phyloP scores from a whole-genome alignment of 64 coral and sea anemone species.

The Orbicella faveolata region DNA sequence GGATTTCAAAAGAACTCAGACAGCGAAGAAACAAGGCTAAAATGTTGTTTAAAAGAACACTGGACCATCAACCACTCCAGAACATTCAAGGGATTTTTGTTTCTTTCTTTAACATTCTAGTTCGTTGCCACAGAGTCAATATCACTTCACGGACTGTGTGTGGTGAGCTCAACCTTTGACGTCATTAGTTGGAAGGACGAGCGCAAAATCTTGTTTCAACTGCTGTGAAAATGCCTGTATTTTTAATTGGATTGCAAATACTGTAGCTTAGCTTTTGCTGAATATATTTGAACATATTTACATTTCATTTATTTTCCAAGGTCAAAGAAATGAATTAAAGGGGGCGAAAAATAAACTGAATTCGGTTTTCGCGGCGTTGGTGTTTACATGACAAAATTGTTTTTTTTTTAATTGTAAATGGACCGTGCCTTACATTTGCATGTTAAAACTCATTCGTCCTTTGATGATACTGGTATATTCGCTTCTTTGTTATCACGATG shows the following conservation, averaged over 20 bases:
- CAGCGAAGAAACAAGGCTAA: background rate
- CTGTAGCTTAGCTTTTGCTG: background rate
- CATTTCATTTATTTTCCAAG: background rate
- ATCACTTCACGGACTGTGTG: background rate
- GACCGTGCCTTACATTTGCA: background rate
- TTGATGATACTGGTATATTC: background rate
- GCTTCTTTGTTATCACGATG: background rate
- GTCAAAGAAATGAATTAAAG: background rate
- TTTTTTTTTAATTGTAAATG: background rate
- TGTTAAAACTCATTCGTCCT: background rate
- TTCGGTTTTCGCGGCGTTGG: no score
- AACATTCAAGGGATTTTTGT: slow-evolving; percentile 4
- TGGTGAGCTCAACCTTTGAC: background rate
- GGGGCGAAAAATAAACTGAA: background rate
- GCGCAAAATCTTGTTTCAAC: background rate
- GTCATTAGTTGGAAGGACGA: background rate
- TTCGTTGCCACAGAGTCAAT: slow-evolving; percentile 5
- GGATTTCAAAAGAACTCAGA: slow-evolving; percentile 8
- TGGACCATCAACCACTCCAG: slow-evolving; percentile 1
- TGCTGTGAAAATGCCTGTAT: background rate
- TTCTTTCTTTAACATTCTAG: background rate
- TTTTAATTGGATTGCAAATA: background rate
- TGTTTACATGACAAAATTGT: background rate
- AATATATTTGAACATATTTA: background rate
- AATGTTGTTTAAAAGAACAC: background rate